Percentiles rank a stretch among this genome's conserved stretches.
phyloP scores from a whole-genome alignment of 2,888 invertebrate genomes.

The Neria commutata region DNA sequence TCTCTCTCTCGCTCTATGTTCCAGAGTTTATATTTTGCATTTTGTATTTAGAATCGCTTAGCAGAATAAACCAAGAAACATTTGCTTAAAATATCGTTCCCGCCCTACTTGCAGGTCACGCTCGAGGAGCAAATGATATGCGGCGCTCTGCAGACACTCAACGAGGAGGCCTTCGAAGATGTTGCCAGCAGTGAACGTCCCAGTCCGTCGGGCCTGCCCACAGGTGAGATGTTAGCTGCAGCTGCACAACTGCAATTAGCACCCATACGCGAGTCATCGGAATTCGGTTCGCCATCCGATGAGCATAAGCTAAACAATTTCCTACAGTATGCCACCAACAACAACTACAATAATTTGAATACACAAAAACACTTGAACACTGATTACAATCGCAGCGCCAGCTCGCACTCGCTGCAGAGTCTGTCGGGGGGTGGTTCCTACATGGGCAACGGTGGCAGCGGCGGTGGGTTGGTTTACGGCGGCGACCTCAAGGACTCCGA shows the following conservation, averaged over 20 bases:
- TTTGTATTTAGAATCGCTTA: no score
- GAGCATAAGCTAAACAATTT: constrained; percentile 52
- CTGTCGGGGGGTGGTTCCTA: constrained; percentile 36
- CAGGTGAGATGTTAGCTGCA: constrained; percentile 63
- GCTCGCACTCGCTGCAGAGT: constrained; percentile 54
- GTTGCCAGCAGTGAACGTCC: constrained; percentile 76
- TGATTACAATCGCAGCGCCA: constrained; percentile 54
- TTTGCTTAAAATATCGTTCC: no score
- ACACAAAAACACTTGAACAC: constrained; percentile 41
- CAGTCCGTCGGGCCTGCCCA: constrained; percentile 66
- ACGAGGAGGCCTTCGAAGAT: constrained; percentile 93
- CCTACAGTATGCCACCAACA: constrained; percentile 39
- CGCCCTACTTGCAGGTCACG: constrained; percentile 72
- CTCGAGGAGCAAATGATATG: constrained; percentile 95
- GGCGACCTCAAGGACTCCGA: constrained; percentile 33
- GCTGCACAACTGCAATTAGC: constrained; percentile 62
- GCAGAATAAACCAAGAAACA: no score
- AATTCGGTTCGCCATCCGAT: constrained; percentile 62
- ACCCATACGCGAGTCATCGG: constrained; percentile 62
- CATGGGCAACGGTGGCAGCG: constrained; percentile 38
- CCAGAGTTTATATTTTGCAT: no score
- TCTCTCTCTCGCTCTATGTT: no score
- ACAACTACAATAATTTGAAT: constrained; percentile 29
- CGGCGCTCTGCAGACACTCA: constrained; percentile 88
- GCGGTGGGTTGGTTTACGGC: constrained; percentile 29